phyloP scores from a whole-genome alignment of 2,797 vertebrate species.

The Rhinophrynus dorsalis region DNA sequence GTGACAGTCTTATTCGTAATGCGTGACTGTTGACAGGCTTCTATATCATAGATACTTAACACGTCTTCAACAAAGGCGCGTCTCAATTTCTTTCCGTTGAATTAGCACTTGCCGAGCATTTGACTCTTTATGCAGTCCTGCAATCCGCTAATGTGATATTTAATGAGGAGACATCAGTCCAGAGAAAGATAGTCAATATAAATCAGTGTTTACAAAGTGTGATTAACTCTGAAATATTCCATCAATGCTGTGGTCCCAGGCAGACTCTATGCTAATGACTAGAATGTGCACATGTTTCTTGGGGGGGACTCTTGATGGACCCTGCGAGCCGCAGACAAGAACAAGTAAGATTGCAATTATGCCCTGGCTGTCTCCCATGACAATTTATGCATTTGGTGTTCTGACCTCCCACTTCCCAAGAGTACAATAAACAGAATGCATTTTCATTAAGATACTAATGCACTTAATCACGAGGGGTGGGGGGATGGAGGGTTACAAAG shows the following conservation, averaged over 20 bases:
- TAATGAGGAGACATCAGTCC: conserved; percentile 97
- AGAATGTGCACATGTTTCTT: conserved; percentile 68
- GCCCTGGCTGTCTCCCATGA: conserved; percentile 71
- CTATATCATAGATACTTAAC: conserved; percentile 58
- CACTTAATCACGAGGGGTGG: conserved; percentile 75
- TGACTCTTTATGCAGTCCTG: conserved; percentile 78
- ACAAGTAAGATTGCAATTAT: conserved; percentile 78
- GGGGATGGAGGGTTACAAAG: conserved; percentile 65
- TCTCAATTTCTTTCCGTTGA: conserved; percentile 71
- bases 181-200: conserved; percentile 98
- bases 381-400: conserved; percentile 77
- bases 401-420: conserved; percentile 75
- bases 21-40: conserved; percentile 27
- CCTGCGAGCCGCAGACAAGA: conserved; percentile 63
- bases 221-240: conserved; percentile 94
- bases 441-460: conserved; percentile 84
- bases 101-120: conserved; percentile 77
- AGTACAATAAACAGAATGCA: conserved; percentile 78
- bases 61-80: conserved; percentile 60
- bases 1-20: conserved; percentile 40
- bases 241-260: conserved; percentile 81
- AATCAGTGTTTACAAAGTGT: conserved; percentile 98
- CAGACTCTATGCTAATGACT: conserved; percentile 83
- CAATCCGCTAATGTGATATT: conserved; percentile 90
- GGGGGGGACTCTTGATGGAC: conserved; percentile 66